Evolutionary conservation across 2,888 invertebrate genomes (phyloP).

Genomic region (Listrodromus nycthemerus): DNA sequence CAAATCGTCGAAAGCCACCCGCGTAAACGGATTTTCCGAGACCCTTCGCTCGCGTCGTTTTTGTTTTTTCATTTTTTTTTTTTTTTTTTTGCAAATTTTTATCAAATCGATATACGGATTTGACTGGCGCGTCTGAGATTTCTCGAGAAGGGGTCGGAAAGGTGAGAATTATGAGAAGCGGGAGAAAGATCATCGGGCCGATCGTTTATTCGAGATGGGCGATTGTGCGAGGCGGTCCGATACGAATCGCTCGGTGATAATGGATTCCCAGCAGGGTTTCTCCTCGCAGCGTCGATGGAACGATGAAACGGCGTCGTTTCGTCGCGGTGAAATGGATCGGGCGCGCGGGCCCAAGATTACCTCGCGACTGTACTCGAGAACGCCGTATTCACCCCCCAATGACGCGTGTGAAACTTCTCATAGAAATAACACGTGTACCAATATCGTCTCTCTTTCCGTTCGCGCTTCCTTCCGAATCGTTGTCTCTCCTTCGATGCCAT

Average conservation of each 20-base stretch:
- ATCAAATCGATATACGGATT: background rate
- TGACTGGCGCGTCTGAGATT: background rate
- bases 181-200: slow-evolving; percentile 11
- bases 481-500: slow-evolving; percentile 1
- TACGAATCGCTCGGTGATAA: slow-evolving; percentile 80
- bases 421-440: slow-evolving; percentile 78
- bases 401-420: slow-evolving; percentile 80
- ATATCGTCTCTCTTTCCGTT: slow-evolving; percentile 36
- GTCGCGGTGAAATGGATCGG: slow-evolving; percentile 56
- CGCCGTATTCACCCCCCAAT: slow-evolving; percentile 4
- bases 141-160: background rate
- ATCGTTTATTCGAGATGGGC: slow-evolving; percentile 14
- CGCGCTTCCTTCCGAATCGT: slow-evolving; percentile 33
- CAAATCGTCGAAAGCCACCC: background rate
- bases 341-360: slow-evolving; percentile 52
- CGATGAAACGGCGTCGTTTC: slow-evolving; percentile 75
- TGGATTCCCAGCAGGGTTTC: slow-evolving; percentile 82
- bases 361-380: slow-evolving; percentile 40
- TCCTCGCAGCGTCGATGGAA: slow-evolving; percentile 65
- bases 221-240: slow-evolving; percentile 40
- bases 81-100: too few relatives aligned
- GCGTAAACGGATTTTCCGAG: background rate
- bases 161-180: background rate
- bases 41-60: background rate
- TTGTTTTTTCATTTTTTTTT: too few relatives aligned